Base-by-base conservation (phyloP, 2,113 vertebrate genomes). In the Gnathonemus longibarbis region DNA sequence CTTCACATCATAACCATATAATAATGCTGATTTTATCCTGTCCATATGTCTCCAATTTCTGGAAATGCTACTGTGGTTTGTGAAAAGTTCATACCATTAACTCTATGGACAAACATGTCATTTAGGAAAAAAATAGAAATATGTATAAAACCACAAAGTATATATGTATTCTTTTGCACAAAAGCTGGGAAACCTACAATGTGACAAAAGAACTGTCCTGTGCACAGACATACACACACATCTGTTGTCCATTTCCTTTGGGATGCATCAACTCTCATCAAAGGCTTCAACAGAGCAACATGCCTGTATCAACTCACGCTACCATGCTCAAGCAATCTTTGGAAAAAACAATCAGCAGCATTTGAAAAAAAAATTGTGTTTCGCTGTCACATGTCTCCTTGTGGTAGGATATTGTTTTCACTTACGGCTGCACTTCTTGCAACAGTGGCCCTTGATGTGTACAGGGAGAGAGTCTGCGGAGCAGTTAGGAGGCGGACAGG, bases 341-440 rank as follows among this genome's bases (percentile, higher is more conserved):
- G 21, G 56, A 62, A 62, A n/a, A 62, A 8, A n/a, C 56, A 62
- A 62, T 62, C 56, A 3, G 56, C 24, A 62, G 1, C 56, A 56
- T 56, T 62, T 62, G 56, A 8, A 62, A 62, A 56, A 15, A 62
- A 56, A 15, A 13, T 13, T 39, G 39, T n/a, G 45, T 84, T n/a
- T 48, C 8, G 2, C 80, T 45, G 39, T 39, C 21, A 31, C 27
- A 19, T 45, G 80, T 84, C 39, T 19, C 42, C 35, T 21, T n/a
- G 42, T 84, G 19, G 74, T 4, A 80, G 19, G 10, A 45, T 6
- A 24, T 13, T 31, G 31, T 53, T 31, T 52, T 15, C 88, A 98
- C 98, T 97, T 92, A 99, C 98, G 97, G 93, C 95, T 95, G 94
- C 98, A 99, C 46, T 96, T 95, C 93, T 97, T 99, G 93, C 98